Conservation (phyloP, 2,113 vertebrate genomes). For the Salminus brasiliensis region DNA sequence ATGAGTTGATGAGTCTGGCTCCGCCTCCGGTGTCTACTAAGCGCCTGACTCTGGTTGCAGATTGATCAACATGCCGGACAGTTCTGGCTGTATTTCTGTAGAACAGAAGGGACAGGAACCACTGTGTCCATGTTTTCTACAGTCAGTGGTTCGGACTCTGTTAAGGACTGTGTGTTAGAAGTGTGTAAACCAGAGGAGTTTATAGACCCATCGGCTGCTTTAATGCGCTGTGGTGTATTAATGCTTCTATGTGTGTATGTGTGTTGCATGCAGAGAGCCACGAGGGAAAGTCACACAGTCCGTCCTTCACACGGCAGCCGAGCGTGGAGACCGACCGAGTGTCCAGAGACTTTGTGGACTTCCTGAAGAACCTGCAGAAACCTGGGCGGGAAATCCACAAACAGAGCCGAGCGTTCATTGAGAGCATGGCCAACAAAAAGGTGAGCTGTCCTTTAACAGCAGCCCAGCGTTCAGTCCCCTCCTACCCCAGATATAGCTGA, state of each 20-base stretch:
- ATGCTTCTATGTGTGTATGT: neutral
- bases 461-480: neutral
- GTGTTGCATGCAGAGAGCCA: slow-evolving; percentile 81
- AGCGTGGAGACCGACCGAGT: slow-evolving; percentile 91
- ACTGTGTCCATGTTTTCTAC: too few species aligned
- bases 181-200: too few species aligned
- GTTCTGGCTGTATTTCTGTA: too few species aligned
- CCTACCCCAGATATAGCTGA: neutral
- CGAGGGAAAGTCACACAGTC: slow-evolving; percentile 88
- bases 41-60: too few species aligned
- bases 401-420: slow-evolving; percentile 87
- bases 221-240: neutral
- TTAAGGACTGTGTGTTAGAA: too few species aligned
- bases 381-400: slow-evolving; percentile 92
- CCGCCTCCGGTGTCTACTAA: too few species aligned
- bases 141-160: too few species aligned
- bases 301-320: slow-evolving; percentile 86
- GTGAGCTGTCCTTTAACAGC: slow-evolving; percentile 61
- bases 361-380: slow-evolving; percentile 90
- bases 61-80: too few species aligned
- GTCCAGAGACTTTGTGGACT: slow-evolving; percentile 91
- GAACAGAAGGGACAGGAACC: too few species aligned
- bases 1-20: too few species aligned
- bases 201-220: too few species aligned
- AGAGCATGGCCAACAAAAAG: slow-evolving; percentile 90